A percentile compares a stretch with the other conserved stretches of the same genome.
Conservation (phyloP, 2,797 vertebrate genomes). For the Tauraco hartlaubi region DNA sequence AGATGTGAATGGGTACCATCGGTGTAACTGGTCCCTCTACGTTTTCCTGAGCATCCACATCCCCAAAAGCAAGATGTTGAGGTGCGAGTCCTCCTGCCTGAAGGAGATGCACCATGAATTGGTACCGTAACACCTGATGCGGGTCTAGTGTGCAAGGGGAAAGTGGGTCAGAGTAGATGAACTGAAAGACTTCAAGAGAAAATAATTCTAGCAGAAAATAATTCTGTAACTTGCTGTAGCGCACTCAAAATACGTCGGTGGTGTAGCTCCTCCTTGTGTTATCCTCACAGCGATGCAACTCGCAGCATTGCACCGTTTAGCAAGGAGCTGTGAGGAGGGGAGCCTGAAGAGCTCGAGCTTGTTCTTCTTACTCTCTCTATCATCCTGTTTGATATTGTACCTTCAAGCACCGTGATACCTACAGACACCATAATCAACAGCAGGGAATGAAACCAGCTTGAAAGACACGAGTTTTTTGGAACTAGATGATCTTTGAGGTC, state of each 20-base stretch:
- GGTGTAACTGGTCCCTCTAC: background rate
- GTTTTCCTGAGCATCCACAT: background rate
- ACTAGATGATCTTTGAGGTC: too few species aligned
- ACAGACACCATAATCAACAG: background rate
- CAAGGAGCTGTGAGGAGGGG: background rate
- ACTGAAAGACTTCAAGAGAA: background rate
- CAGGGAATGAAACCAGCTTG: background rate
- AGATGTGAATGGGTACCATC: background rate
- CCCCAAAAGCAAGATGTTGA: background rate
- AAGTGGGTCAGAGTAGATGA: background rate
- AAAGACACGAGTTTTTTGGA: background rate
- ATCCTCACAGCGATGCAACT: background rate
- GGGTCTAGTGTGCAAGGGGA: background rate
- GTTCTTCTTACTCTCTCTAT: background rate
- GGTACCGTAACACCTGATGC: background rate
- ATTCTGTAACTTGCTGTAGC: background rate
- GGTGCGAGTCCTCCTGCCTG: background rate
- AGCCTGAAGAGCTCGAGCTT: background rate
- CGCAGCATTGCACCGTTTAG: background rate
- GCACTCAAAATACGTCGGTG: background rate
- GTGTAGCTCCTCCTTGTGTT: constrained; percentile 56
- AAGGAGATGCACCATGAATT: background rate
- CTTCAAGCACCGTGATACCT: fast-evolving
- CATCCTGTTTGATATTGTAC: constrained; percentile 8
- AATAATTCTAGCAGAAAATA: background rate